These are phyloP conservation scores for Phyllotreta striolata DNA, from an alignment of 2,888 invertebrate species.

Conservation along the genomic window DNA sequence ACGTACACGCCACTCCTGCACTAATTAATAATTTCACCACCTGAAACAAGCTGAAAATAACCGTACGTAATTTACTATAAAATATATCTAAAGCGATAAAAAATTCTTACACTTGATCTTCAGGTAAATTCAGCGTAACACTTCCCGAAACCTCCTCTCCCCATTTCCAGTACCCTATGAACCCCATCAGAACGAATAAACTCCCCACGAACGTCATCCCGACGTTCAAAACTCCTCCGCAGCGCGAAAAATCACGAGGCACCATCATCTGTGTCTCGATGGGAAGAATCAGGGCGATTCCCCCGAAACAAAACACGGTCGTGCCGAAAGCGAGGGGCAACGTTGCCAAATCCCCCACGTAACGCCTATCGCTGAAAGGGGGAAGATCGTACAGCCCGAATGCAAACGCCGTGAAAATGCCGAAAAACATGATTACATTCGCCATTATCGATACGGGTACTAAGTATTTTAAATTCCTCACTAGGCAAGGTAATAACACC, in stretches of 20 bases:
- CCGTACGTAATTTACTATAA: constrained; percentile 48
- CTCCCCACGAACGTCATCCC: not conserved
- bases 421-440: constrained; percentile 76
- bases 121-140: constrained; percentile 84
- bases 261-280: not conserved
- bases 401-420: constrained; percentile 65
- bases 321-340: no score
- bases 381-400: not conserved
- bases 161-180: constrained; percentile 84
- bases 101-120: constrained; percentile 64
- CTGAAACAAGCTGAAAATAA: constrained; percentile 74
- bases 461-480: constrained; percentile 70
- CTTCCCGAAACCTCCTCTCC: constrained; percentile 82
- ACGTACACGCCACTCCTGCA: constrained; percentile 86
- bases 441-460: constrained; percentile 80
- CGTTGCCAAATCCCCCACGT: no score
- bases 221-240: not conserved
- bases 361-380: no score
- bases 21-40: constrained; percentile 85
- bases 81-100: no score
- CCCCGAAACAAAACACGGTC: no score
- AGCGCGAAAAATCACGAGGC: not conserved
- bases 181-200: not conserved
- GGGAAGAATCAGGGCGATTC: not conserved
- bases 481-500: no score